These are phyloP conservation scores for Tautogolabrus adspersus DNA, from an alignment of 2,113 vertebrate genomes.

Conservation along the genomic window DNA sequence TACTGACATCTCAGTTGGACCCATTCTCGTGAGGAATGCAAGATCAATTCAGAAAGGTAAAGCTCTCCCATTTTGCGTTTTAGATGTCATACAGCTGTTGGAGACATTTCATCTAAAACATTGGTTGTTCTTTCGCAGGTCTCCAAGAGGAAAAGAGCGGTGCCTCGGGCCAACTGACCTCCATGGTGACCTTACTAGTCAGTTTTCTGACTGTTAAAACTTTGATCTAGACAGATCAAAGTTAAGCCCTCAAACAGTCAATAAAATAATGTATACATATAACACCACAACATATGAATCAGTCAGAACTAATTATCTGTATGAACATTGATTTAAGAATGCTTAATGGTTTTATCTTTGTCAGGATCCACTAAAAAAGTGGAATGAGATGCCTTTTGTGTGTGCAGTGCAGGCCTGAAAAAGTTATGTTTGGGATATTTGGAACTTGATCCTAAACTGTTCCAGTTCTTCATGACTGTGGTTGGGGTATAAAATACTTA, in stretches of 20 bases:
- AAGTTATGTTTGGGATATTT: too few species aligned
- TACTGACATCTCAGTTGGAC: conserved; percentile 65
- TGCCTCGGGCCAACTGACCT: conserved; percentile 2
- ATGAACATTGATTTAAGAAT: not conserved
- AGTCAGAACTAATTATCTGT: not conserved
- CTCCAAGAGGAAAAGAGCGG: not conserved
- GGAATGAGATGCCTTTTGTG: not conserved
- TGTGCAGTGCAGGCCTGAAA: too few species aligned
- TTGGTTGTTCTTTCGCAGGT: conserved; percentile 5
- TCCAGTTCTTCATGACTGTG: too few species aligned
- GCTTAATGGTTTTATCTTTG: too few species aligned
- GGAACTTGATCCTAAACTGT: too few species aligned
- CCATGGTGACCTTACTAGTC: conserved; percentile 30
- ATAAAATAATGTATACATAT: not conserved
- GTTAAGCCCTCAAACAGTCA: not conserved
- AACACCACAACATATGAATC: not conserved
- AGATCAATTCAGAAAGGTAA: not conserved
- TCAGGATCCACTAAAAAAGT: too few species aligned
- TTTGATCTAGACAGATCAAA: conserved; percentile 3
- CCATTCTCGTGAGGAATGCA: conserved; percentile 25
- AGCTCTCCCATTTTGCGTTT: not conserved
- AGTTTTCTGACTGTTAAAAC: conserved; percentile 18
- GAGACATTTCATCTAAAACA: not conserved
- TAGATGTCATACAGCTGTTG: not conserved
- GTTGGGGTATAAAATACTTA: too few species aligned